These are phyloP conservation scores for Artibeus lituratus DNA, from an alignment of 2,797 vertebrate genomes.

Conservation along the genomic window DNA sequence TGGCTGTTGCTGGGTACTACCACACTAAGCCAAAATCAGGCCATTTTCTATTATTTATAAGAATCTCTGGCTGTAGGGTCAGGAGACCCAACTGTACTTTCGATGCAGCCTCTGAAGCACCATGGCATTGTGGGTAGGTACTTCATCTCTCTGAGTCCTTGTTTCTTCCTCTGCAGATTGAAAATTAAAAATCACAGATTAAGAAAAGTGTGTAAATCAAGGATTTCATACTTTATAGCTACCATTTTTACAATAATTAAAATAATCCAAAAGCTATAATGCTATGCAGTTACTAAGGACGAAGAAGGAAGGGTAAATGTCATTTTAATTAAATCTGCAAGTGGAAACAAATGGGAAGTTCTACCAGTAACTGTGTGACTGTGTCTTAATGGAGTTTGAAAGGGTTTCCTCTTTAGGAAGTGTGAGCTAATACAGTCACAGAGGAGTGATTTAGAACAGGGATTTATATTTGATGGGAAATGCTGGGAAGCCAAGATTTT, in stretches of 20 bases:
- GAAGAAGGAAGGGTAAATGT: slow-evolving; percentile 19
- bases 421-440: slow-evolving; percentile 66
- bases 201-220: background rate
- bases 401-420: slow-evolving; percentile 66
- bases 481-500: slow-evolving; percentile 37
- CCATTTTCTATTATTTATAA: slow-evolving; percentile 6
- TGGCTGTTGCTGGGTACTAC: background rate
- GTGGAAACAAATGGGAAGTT: slow-evolving; percentile 33
- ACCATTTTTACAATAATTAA: background rate
- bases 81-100: background rate
- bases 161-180: background rate
- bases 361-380: slow-evolving; percentile 56
- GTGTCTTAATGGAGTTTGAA: slow-evolving; percentile 53
- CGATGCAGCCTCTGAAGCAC: background rate
- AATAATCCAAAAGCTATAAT: background rate
- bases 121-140: background rate
- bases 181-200: background rate
- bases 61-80: background rate
- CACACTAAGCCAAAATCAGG: background rate
- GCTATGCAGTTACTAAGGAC: slow-evolving; percentile 3
- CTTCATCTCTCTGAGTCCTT: background rate
- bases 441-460: slow-evolving; percentile 51
- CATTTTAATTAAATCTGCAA: slow-evolving; percentile 48
- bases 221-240: background rate
- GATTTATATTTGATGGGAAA: slow-evolving; percentile 65